Base-by-base conservation (phyloP, 2,797 vertebrate genomes). In the Decapterus maruadsi region DNA sequence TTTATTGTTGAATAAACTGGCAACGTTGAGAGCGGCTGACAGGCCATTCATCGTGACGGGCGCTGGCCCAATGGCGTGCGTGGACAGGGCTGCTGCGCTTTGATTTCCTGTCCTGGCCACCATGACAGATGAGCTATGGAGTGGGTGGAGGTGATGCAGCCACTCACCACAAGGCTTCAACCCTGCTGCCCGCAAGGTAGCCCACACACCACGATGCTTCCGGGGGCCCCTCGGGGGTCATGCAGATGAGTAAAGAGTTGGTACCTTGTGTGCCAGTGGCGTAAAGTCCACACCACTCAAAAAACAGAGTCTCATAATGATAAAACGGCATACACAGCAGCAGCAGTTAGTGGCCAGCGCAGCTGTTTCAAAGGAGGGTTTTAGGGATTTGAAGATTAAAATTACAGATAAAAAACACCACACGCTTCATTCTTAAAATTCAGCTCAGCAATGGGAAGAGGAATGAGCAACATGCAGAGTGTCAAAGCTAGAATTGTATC, bases 1-100 rank as follows among this genome's bases (percentile, higher is more conserved):
- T 94, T 91, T 93, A 94, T 94, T 69, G 91, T 89, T 93, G 89
- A 94, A 95, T 95, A 95, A 95, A 94, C 90, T 90, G 91, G 88
- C 90, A 89, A 86, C 50, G 68, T 72, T 78, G 85, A 87, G 89
- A 88, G 89, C 48, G 8, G 51, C 74, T 93, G 94, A 94, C 92
- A 94, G 90, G 89, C 88, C 89, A 93, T 94, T 93, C 90, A 94
- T 95, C 85, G 82, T 82, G 79, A 72, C 46, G 68, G 89, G 77
- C 58, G 60, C 75, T 85, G 86, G 88, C 88, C 93, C 90, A 88
- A 77, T 90, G 89, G 87, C 64, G 58, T 88, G 82, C 77, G 42
- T 40, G 85, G 85, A 92, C 88, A 90, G 87, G 81, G 90, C 92
- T 80, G 90, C 89, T 84, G 87, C 57, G 74, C 94, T 95, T 95